These are phyloP conservation scores for Triplophysa yarkandensis DNA, from an alignment of 2,797 vertebrate genomes.

Conservation along the genomic window DNA sequence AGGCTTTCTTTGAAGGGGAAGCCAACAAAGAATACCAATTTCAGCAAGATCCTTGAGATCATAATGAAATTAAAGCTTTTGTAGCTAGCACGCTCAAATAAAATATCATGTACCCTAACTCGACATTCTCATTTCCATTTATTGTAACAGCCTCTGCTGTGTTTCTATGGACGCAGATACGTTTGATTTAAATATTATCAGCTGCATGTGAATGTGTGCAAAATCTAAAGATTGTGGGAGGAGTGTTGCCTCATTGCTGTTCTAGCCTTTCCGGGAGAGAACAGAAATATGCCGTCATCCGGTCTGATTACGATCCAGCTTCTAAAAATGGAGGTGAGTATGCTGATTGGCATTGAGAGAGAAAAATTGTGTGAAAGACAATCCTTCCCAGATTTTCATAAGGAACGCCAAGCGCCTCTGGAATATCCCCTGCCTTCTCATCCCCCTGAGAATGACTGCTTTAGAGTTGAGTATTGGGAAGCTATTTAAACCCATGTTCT, in stretches of 20 bases:
- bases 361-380: constrained; percentile 26
- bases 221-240: constrained; percentile 50
- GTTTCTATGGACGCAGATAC: constrained; percentile 81
- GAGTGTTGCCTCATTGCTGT: constrained; percentile 54
- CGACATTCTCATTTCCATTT: constrained; percentile 86
- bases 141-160: constrained; percentile 80
- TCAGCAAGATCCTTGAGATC: constrained; percentile 88
- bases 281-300: constrained; percentile 41
- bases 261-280: constrained; percentile 1
- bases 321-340: constrained; percentile 42
- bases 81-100: constrained; percentile 82
- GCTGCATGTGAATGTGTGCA: constrained; percentile 73
- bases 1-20: constrained; percentile 89
- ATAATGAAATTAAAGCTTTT: constrained; percentile 96
- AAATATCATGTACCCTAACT: constrained; percentile 84
- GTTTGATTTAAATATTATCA: constrained; percentile 85
- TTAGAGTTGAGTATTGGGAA: constrained; percentile 14
- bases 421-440: constrained; percentile 14
- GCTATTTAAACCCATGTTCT: constrained; percentile 20
- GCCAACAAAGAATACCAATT: constrained; percentile 94
- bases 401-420: constrained; percentile 23
- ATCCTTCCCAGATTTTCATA: constrained; percentile 28
- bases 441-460: constrained; percentile 30
- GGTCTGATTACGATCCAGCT: constrained; percentile 47
- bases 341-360: constrained; percentile 47